Base-by-base conservation (phyloP, 2,113 vertebrate genomes). In the Syngnathus scovelli region DNA sequence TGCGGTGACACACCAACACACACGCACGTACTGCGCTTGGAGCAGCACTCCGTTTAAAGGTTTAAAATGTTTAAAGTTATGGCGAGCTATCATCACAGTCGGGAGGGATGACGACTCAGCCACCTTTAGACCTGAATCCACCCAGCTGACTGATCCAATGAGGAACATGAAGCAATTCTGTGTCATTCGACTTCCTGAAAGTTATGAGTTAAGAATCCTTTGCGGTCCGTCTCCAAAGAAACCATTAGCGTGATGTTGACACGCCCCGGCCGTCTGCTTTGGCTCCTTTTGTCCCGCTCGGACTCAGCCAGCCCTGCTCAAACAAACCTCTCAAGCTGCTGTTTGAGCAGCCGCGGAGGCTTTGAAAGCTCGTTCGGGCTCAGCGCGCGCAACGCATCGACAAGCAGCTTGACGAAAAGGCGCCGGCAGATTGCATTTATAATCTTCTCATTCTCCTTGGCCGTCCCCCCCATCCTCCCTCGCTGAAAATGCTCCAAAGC, bases 171-270 rank as follows among this genome's bases (percentile, higher is more conserved):
- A 49, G 4, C 18, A 49, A 7, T 49, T 49, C 15, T 9, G 11
- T 10, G 11, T 43, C 41, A 43, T 43, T 43, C 2, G 41, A 43
- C 8, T 43, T 43, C 8, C 41, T 43, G 41, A 43, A 10, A 43
- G 13, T 46, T 46, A 5, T 16, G 44, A 16, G 5, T 4, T 46
- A 1, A 43, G 2, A 43, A 3, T 33, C 27, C 27, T 33, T 60
- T 54, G 52, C 52, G 23, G 21, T 7, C 4, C 52, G 52, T 27
- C 58, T 46, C 43, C 12, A 38, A 76, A 78, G 72, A 78, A 78
- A 84, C 71, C 70, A 81, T 82, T 82, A 79, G 70, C 71, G 68
- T 52, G 49, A 7, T 55, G 9, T 68, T 74, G 69, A 77, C 79
- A 44, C 66, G 38, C 65, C 63, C 58, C 39, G 1, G 37, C 64